These are phyloP conservation scores for Aegypius monachus DNA, from an alignment of 2,113 vertebrate genomes.

Conservation along the genomic window DNA sequence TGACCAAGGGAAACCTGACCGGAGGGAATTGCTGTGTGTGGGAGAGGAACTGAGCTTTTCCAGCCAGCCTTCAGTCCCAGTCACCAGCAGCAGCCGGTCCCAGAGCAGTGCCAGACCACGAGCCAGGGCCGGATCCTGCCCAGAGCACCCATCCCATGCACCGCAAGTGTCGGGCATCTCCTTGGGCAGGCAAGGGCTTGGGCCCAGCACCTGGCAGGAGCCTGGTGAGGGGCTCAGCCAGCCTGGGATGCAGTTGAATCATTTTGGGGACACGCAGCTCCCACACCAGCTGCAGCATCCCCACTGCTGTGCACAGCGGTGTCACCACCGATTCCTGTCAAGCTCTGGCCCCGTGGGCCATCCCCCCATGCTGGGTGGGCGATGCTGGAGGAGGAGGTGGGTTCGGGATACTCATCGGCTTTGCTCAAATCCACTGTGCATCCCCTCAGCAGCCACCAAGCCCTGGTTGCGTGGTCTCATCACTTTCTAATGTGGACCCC, in stretches of 20 bases:
- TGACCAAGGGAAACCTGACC: neutral
- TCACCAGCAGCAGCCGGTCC: neutral
- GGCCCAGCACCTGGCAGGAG: neutral
- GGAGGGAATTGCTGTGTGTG: neutral
- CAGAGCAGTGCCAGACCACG: neutral
- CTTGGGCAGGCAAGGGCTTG: neutral
- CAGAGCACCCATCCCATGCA: neutral
- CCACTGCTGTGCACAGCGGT: accelerated
- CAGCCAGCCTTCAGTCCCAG: neutral
- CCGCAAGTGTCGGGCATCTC: neutral
- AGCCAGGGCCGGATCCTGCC: neutral
- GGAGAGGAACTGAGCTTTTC: neutral
- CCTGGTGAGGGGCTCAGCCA: neutral
- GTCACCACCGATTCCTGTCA: neutral
- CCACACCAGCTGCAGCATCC: neutral
- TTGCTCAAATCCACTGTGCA: neutral
- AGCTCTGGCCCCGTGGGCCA: neutral
- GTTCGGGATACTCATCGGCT: neutral
- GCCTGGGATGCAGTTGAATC: neutral
- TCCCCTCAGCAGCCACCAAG: neutral
- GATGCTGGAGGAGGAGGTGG: neutral
- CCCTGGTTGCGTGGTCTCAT: neutral
- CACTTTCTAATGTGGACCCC: accelerated
- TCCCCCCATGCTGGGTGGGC: accelerated
- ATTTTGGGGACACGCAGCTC: accelerated